Conservation (phyloP, 2,113 vertebrate species). For the Rhegmatorhina hoffmannsi region DNA sequence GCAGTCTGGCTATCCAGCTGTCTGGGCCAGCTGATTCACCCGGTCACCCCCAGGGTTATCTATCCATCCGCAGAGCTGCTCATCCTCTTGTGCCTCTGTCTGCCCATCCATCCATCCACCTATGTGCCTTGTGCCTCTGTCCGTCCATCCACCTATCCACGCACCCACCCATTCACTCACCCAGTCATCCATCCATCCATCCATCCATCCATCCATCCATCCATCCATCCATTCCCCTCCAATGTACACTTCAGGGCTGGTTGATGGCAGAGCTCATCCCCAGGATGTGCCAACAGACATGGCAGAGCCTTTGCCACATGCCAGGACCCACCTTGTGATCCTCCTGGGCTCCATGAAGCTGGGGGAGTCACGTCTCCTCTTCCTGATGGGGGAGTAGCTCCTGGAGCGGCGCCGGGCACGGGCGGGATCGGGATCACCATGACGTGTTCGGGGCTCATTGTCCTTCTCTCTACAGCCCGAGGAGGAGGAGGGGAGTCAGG, state of each 20-base stretch:
- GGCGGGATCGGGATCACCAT: constrained; percentile 84
- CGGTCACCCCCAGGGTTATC: not conserved
- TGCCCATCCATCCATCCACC: rapidly evolving
- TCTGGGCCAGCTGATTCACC: not conserved
- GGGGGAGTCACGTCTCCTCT: constrained; percentile 93
- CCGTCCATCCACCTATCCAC: too few relatives aligned
- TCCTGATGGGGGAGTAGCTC: constrained; percentile 96
- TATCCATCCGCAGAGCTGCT: not conserved
- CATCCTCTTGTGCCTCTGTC: not conserved
- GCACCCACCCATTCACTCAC: not conserved
- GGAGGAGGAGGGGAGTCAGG: not conserved
- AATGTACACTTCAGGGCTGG: rapidly evolving
- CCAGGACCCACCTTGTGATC: constrained; percentile 89
- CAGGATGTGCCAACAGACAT: rapidly evolving
- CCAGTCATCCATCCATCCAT: not conserved
- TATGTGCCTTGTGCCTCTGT: too few relatives aligned
- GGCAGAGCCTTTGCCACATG: rapidly evolving
- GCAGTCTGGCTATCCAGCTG: not conserved
- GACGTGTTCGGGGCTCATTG: constrained; percentile 80
- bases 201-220: rapidly evolving
- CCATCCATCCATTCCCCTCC: not conserved
- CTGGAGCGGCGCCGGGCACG: constrained; percentile 90
- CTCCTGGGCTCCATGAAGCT: constrained; percentile 98
- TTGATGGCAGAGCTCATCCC: not conserved
- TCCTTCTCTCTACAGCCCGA: constrained; percentile 85